Conservation (phyloP, 2,113 vertebrate species). For the Gadus macrocephalus region DNA sequence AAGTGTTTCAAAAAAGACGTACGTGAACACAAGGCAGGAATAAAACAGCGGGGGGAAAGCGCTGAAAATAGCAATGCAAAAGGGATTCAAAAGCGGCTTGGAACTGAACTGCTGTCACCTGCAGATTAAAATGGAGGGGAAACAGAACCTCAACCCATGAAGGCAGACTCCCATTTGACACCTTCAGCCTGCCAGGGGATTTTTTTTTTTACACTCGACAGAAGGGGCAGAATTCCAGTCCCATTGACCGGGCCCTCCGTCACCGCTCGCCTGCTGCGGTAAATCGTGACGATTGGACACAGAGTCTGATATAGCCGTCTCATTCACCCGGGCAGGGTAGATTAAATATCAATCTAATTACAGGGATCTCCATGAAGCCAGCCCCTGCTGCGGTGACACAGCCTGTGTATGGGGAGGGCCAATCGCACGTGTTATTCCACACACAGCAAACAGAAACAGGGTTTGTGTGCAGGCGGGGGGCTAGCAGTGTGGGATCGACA, state of each 20-base stretch:
- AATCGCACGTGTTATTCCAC: too few relatives aligned
- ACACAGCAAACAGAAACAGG: background rate
- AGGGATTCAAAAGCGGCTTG: conserved; percentile 15
- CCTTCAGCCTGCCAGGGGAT: conserved; percentile 19
- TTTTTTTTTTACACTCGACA: conserved; percentile 21
- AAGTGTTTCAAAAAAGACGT: too few relatives aligned
- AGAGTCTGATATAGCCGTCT: conserved; percentile 69
- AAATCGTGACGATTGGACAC: conserved; percentile 60
- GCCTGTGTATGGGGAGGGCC: conserved; percentile 33
- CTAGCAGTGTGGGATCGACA: too few relatives aligned
- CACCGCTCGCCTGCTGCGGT: conserved; percentile 31
- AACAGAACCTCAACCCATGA: conserved; percentile 20
- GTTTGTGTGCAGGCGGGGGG: too few relatives aligned
- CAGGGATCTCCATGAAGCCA: conserved; percentile 61
- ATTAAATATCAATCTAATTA: conserved; percentile 74
- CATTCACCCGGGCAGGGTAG: conserved; percentile 57
- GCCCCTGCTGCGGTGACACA: conserved; percentile 52
- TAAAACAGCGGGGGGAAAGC: too few relatives aligned
- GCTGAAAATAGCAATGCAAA: conserved; percentile 3
- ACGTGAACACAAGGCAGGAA: too few relatives aligned
- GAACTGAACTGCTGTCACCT: conserved; percentile 14
- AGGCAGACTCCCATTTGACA: conserved; percentile 22
- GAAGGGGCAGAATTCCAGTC: conserved; percentile 32
- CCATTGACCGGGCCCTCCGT: conserved; percentile 47
- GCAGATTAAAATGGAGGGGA: conserved; percentile 23